A percentile compares a stretch with the other conserved stretches of the same genome.
phyloP scores from a whole-genome alignment of 2,113 vertebrate species.

The Tylochromis polylepis region DNA sequence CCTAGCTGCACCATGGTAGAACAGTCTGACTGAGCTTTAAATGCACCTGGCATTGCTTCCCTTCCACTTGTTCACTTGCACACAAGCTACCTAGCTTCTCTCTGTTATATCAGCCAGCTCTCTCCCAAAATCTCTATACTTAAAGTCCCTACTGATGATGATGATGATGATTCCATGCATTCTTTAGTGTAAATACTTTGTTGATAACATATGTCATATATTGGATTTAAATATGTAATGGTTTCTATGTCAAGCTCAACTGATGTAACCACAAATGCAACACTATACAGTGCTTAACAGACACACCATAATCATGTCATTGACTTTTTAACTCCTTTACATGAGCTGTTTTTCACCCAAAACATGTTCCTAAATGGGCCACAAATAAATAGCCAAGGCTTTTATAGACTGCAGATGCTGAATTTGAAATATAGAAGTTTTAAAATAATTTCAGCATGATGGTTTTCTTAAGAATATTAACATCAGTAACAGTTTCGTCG shows the following conservation, averaged over 20 bases:
- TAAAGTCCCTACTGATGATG: not conserved
- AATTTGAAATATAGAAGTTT: not conserved
- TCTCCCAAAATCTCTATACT: not conserved
- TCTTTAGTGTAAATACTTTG: fast-evolving
- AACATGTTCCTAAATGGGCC: not conserved
- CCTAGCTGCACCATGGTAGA: not conserved
- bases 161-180: not conserved
- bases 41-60: not conserved
- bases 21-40: no score
- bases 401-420: not conserved
- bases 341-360: not conserved
- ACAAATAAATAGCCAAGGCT: not conserved
- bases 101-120: not conserved
- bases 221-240: not conserved
- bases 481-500: not conserved
- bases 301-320: not conserved
- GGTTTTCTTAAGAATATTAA: not conserved
- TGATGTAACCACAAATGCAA: not conserved
- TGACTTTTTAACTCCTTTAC: not conserved
- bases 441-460: not conserved
- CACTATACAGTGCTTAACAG: not conserved
- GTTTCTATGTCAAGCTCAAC: not conserved
- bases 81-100: not conserved
- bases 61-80: not conserved
- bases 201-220: fast-evolving